Base-by-base conservation (phyloP, 1,140 invertebrate species). In the Eumeta japonica region DNA sequence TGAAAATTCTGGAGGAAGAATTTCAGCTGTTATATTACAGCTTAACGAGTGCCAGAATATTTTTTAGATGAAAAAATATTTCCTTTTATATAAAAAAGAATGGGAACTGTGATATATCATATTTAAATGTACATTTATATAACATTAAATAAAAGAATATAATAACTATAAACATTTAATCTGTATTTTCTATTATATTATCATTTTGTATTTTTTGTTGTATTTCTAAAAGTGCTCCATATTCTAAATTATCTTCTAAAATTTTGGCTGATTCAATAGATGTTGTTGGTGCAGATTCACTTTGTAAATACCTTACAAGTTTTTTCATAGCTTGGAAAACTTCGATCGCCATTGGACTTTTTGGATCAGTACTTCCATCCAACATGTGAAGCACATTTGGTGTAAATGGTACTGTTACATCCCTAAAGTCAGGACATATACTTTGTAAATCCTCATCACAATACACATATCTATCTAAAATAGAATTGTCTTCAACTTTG, bases 21-120 rank as follows among this genome's bases (percentile, higher is more conserved):
- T 98, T 92, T 76, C 85, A 92, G 59, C 73, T 97, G 31, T 64
- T 98, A 1, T 91, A 90, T 65, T 96, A 92, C 53, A 95, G 90
- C 55, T 76, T 97, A 5, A 94, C 88, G 37, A 97, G 94, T 74
- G 92, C 94, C 4, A 83, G 90, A 64, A 93, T 97, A 55, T 97
- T 98, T 76, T 97, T 97, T 68, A 84, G 86, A 59, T 75, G 60
- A 48, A 36, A 24, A 28, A 15, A 30, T 10, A 44, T 36, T n/a
- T n/a, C n/a, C n/a, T n/a, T n/a, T n/a, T n/a, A n/a, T n/a, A n/a
- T n/a, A n/a, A n/a, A n/a, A n/a, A n/a, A n/a, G n/a, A n/a, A n/a
- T n/a, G n/a, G n/a, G n/a, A n/a, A n/a, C n/a, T n/a, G n/a, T n/a
- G n/a, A n/a, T n/a, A n/a, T n/a, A n/a, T n/a, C n/a, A n/a, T n/a